Percentiles rank a stretch among this genome's conserved stretches.
phyloP scores from a whole-genome alignment of 1,140 invertebrate species.

The Tribolium madens region DNA sequence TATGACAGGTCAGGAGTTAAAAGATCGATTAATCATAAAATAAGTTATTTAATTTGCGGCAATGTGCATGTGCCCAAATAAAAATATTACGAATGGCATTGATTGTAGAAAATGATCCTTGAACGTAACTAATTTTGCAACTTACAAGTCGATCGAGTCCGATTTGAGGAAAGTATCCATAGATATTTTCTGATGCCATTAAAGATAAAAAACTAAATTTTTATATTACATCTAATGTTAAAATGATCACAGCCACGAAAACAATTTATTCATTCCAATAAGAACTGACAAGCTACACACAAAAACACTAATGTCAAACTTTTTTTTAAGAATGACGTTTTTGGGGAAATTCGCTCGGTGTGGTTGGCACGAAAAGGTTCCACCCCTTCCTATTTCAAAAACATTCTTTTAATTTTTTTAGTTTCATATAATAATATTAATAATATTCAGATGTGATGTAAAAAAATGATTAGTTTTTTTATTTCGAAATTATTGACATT shows the following conservation, averaged over 20 bases:
- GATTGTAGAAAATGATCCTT: background rate
- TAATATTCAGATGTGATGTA: too few species aligned
- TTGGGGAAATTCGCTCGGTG: background rate
- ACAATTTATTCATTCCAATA: conserved; percentile 40
- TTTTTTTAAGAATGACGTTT: conserved; percentile 17
- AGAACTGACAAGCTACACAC: conserved; percentile 23
- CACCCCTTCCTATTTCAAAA: background rate
- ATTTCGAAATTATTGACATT: too few species aligned
- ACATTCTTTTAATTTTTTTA: too few species aligned
- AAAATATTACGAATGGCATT: conserved; percentile 38
- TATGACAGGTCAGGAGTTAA: background rate
- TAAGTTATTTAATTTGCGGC: conserved; percentile 7
- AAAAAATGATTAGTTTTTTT: too few species aligned
- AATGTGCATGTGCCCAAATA: background rate
- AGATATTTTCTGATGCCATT: conserved; percentile 62
- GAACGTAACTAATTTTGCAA: conserved; percentile 34
- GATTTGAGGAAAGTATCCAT: conserved; percentile 62
- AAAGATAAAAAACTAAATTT: conserved; percentile 43
- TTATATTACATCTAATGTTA: conserved; percentile 27
- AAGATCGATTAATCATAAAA: conserved; percentile 15
- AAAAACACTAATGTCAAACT: conserved; percentile 10
- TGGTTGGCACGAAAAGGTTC: background rate
- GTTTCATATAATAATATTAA: too few species aligned
- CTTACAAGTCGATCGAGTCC: conserved; percentile 63
- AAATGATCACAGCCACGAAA: conserved; percentile 42